Conservation (phyloP, 1,140 invertebrate species). For the Drosophila sulfurigaster region DNA sequence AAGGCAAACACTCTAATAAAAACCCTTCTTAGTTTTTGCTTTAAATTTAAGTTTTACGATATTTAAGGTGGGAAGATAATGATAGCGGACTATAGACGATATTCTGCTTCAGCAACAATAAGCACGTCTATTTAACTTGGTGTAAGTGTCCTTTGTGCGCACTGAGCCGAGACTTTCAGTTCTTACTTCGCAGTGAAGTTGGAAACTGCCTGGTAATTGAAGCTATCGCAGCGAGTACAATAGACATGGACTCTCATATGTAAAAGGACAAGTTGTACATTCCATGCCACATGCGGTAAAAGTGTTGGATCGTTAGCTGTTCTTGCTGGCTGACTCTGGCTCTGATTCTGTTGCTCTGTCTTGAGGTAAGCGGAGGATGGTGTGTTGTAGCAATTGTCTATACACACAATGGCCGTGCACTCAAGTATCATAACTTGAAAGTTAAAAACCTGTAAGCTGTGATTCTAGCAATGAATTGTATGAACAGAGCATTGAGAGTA, state of each 20-base stretch:
- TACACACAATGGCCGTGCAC: constrained; percentile 59
- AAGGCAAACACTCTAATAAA: background rate
- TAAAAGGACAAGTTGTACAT: constrained; percentile 51
- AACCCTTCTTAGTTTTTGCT: background rate
- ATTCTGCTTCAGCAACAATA: background rate
- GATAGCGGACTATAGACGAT: background rate
- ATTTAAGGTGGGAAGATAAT: background rate
- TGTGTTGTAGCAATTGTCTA: constrained; percentile 56
- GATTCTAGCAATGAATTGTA: background rate
- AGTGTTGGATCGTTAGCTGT: background rate
- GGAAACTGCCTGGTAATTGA: constrained; percentile 65
- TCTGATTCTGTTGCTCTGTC: background rate
- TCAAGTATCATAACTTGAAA: constrained; percentile 36
- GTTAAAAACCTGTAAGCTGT: constrained; percentile 4
- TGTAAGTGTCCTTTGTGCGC: background rate
- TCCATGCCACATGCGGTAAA: constrained; percentile 39
- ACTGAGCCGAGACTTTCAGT: background rate
- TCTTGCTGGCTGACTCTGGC: background rate
- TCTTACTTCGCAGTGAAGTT: constrained; percentile 35
- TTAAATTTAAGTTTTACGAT: background rate
- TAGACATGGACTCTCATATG: constrained; percentile 1
- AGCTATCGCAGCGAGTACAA: constrained; percentile 49
- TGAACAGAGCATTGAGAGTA: background rate
- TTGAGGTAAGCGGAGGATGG: background rate
- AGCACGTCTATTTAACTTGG: background rate